These are phyloP conservation scores for Meriones unguiculatus DNA, from an alignment of 2,113 vertebrate genomes.

Conservation along the genomic window DNA sequence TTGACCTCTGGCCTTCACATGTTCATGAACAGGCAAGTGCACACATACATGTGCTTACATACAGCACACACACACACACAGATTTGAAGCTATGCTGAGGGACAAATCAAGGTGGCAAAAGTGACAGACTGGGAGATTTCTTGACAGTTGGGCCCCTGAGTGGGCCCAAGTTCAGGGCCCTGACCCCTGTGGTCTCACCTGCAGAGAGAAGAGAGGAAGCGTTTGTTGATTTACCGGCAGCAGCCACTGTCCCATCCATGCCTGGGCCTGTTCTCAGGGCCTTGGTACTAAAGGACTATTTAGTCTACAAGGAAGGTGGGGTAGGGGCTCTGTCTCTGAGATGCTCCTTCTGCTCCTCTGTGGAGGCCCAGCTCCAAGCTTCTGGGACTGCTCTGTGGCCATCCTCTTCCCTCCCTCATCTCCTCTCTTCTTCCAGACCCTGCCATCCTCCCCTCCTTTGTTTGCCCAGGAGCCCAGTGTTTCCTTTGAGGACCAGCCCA, in stretches of 20 bases:
- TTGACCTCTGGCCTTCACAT: background rate
- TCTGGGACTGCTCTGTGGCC: background rate
- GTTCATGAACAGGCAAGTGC: background rate
- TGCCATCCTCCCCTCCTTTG: background rate
- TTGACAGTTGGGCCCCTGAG: background rate
- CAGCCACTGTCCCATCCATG: background rate
- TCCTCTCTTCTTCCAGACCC: background rate
- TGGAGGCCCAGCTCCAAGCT: background rate
- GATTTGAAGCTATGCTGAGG: background rate
- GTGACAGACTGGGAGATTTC: background rate
- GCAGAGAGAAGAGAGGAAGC: background rate
- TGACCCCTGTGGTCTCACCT: background rate
- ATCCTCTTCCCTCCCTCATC: background rate
- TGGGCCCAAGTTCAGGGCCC: background rate
- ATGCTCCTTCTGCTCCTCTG: background rate
- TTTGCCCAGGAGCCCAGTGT: background rate
- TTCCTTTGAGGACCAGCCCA: background rate
- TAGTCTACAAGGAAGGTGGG: conserved; percentile 13
- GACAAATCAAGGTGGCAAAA: background rate
- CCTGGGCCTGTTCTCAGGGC: background rate
- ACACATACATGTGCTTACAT: background rate
- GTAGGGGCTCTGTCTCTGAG: background rate
- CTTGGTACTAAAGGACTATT: conserved; percentile 49
- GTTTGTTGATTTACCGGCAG: background rate
- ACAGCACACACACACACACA: background rate